These are phyloP conservation scores for Macrosiphum euphorbiae DNA, from an alignment of 2,888 invertebrate species.

Conservation along the genomic window DNA sequence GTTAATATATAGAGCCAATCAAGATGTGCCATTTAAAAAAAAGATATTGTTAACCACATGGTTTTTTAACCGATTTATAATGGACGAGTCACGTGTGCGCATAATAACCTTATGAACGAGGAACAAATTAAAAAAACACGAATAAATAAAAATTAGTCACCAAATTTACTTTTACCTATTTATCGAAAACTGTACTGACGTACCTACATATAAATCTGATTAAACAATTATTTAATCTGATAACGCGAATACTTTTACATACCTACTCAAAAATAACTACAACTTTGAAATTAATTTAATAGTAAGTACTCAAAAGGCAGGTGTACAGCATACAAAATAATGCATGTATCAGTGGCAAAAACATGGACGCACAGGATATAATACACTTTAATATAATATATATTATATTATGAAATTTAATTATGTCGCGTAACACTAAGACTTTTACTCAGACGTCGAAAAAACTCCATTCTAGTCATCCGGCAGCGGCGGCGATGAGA, in stretches of 20 bases:
- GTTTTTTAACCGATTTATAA: slow-evolving; percentile 44
- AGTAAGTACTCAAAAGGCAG: background rate
- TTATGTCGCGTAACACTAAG: slow-evolving; percentile 13
- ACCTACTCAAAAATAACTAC: background rate
- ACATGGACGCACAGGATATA: background rate
- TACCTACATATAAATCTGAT: background rate
- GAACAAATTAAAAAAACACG: background rate
- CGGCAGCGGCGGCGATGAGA: background rate
- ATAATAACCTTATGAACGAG: background rate
- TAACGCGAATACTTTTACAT: background rate
- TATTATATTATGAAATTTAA: slow-evolving; percentile 41
- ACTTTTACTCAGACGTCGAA: slow-evolving; percentile 40
- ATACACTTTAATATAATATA: background rate
- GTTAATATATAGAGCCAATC: background rate
- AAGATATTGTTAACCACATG: background rate
- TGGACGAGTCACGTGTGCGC: background rate
- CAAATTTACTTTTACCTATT: slow-evolving; percentile 28
- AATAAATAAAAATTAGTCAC: background rate
- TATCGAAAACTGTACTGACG: background rate
- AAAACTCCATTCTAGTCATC: slow-evolving; percentile 18
- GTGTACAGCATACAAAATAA: background rate
- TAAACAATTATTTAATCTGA: background rate
- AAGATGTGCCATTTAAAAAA: background rate
- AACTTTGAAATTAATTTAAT: background rate
- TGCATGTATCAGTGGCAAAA: background rate